Evolutionary conservation across 2,797 vertebrate species (phyloP).

Genomic region (Halcyon chelicuti): DNA sequence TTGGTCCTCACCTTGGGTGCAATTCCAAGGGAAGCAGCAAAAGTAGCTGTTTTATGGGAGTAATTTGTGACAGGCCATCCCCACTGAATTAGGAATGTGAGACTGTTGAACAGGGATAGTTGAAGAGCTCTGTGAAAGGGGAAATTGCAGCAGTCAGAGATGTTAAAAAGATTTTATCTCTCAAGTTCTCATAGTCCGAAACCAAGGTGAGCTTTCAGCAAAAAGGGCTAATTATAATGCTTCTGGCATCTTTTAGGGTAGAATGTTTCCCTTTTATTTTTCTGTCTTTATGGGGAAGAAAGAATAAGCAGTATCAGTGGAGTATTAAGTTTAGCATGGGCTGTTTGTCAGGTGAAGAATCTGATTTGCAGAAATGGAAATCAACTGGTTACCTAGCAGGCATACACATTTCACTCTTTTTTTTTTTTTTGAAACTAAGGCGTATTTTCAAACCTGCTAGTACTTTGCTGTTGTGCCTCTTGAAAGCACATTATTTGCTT

Average conservation of each 20-base stretch:
- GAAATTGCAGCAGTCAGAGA: background rate
- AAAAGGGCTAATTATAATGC: background rate
- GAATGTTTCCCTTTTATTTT: constrained; percentile 37
- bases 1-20: background rate
- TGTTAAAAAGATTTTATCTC: background rate
- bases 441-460: background rate
- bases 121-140: background rate
- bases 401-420: background rate
- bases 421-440: background rate
- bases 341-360: background rate
- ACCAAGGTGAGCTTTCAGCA: constrained; percentile 11
- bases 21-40: background rate
- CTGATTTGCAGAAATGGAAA: constrained; percentile 23
- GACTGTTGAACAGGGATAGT: background rate
- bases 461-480: background rate
- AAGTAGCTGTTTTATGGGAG: constrained; percentile 28
- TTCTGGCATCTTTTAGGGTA: constrained; percentile 13
- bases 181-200: background rate
- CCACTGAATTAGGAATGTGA: background rate
- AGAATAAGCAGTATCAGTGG: background rate
- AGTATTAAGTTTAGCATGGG: background rate
- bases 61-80: background rate
- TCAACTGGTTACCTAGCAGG: background rate
- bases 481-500: background rate
- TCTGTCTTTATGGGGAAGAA: background rate